Base-by-base conservation (phyloP, 2,113 vertebrate species). In the Athene cunicularia region DNA sequence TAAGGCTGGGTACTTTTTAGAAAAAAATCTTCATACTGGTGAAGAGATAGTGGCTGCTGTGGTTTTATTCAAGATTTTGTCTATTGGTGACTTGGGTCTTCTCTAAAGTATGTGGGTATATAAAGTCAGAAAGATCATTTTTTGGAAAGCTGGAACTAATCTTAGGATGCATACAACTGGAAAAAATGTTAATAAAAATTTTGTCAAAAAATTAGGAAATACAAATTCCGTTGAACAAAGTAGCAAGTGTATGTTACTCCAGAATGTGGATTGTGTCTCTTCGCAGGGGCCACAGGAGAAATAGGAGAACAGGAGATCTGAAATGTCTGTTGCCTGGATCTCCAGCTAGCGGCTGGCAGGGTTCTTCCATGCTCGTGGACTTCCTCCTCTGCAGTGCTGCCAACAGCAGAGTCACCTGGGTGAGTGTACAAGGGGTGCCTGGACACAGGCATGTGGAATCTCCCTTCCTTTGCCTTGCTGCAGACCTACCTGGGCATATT, bases 271-370 rank as follows among this genome's bases (percentile, higher is more conserved):
- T 33, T 33, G 15, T 24, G 52, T 82, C 10, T 71, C 49, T 84
- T 67, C 55, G 56, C 60, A 85, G 47, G 56, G 17, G 7, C 8
- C 19, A 17, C 14, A 19, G 49, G 37, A 47, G 6, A 8, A 22
- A 5, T 1, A 56, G 63, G 55, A 77, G 11, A 39, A 19, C 0
- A 4, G 52, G 73, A 30, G 30, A n/a, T 22, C 1, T 30, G 37
- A 41, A 4, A 0, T 5, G 64, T 12, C 43, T 52, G n/a, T 79
- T 80, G 27, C 33, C 53, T 62, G 50, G 5, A 8, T 55, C 67
- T 60, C n/a, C 62, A 58, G 35, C 30, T 7, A 5, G 9, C 8
- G 39, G 58, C 52, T 53, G 8, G 7, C 14, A 62, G 71, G 33
- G 6, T 33, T 45, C 32, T 80, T 32, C 67, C 2, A 6, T 45